Conservation (phyloP, 2,113 vertebrate genomes). For the Oenanthe oenanthe region DNA sequence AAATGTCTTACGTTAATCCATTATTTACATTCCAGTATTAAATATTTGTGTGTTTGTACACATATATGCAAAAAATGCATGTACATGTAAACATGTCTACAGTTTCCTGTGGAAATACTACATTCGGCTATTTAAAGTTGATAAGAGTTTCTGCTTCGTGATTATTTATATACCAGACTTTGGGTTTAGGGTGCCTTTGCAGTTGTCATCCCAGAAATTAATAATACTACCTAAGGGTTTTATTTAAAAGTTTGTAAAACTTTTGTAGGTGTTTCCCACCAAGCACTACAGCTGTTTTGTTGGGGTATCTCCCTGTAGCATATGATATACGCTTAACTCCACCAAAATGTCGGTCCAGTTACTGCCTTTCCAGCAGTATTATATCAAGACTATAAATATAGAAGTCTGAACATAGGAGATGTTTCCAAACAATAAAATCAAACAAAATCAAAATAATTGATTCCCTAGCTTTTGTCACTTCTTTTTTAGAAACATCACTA, state of each 20-base stretch:
- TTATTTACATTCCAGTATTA: background rate
- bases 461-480: background rate
- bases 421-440: background rate
- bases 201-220: background rate
- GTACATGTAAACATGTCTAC: background rate
- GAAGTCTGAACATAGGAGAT: background rate
- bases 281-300: background rate
- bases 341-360: background rate
- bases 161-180: background rate
- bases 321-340: background rate
- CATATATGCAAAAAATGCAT: accelerated
- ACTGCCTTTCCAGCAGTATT: background rate
- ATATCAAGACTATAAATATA: background rate
- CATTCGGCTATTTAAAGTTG: background rate
- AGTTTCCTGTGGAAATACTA: background rate
- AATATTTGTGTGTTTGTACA: background rate
- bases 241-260: background rate
- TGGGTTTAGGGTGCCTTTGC: background rate
- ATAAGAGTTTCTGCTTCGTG: background rate
- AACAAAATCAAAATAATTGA: background rate
- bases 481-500: background rate
- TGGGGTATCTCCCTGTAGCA: background rate
- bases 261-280: background rate
- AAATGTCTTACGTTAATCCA: background rate
- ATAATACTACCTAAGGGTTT: background rate